Base-by-base conservation (phyloP, 1,140 invertebrate species). In the Psilanteris sp. region DNA sequence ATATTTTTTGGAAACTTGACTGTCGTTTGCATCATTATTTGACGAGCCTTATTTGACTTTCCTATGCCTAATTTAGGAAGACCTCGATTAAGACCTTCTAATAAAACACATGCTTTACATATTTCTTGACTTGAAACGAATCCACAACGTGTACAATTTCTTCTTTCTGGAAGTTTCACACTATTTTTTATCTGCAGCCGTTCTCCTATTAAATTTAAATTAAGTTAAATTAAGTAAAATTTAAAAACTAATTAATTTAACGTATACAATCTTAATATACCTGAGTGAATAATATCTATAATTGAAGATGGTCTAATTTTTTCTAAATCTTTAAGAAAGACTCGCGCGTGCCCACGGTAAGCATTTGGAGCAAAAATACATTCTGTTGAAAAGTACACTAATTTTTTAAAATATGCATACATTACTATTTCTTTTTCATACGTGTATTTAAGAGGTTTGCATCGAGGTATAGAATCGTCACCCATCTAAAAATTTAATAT, bases 341-440 rank as follows among this genome's bases (percentile, higher is more conserved):
- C 92, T 80, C 98, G 89, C 2, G 96, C 97, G 90, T 98, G 93
- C 1, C 97, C 98, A 81, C 97, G 91, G 85, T 99, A 99, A 0
- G 98, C 97, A 91, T 99, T 98, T 10, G 98, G 98, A 8, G 98
- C 96, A 90, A 99, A 99, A 26, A 98, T 93, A 90, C 98, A 99
- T 88, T 99, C 98, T 0, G 98, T 99, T 5, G 97, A 98, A 89
- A 99, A 99, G 84, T 99, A 99, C 27, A 98, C 93, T n/a, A 99
- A 87, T 79, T 96, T 95, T 85, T 97, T 97, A 83, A 97, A 98
- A 87, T 98, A 97, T 1, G 97, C 97, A 90, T 99, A 99, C 96
- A 99, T 98, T 0, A 99, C 98, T 83, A 99, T 99, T 90, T 99
- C 98, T 84, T 99, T 99, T 88, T 99, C 98, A 87, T 99, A 99